Evolutionary conservation across 2,113 vertebrate genomes (phyloP).

Genomic region (Tetraodon nigroviridis): DNA sequence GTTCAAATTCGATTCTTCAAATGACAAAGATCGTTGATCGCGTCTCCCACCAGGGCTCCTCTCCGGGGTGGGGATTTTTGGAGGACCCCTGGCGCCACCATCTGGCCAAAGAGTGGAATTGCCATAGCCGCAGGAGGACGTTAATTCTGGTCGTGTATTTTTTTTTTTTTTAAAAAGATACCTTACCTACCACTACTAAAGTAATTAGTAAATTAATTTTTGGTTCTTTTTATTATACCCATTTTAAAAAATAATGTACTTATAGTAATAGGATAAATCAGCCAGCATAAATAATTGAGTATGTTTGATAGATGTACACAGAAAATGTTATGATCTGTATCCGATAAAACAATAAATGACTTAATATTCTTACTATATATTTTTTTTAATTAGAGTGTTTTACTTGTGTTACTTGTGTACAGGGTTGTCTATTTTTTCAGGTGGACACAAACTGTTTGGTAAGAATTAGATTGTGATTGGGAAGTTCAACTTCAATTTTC

Average conservation of each 20-base stretch:
- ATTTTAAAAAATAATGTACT: no score
- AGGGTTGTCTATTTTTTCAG: no score
- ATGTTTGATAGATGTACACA: no score
- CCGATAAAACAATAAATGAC: no score
- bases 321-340: no score
- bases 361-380: no score
- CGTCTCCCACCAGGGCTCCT: neutral
- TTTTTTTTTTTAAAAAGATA: neutral
- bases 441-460: no score
- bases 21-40: neutral
- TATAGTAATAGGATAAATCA: neutral
- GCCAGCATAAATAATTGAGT: no score
- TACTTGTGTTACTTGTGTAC: no score
- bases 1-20: neutral
- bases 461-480: neutral
- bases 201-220: neutral
- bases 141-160: neutral
- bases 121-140: neutral
- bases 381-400: no score
- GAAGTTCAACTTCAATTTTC: neutral
- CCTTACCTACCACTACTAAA: neutral
- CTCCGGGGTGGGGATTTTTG: neutral
- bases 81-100: constrained; percentile 28
- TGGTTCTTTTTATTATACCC: neutral
- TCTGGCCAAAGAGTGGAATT: neutral